Conservation (phyloP, 1,140 invertebrate genomes). For the Drosophila lacteicornis region DNA sequence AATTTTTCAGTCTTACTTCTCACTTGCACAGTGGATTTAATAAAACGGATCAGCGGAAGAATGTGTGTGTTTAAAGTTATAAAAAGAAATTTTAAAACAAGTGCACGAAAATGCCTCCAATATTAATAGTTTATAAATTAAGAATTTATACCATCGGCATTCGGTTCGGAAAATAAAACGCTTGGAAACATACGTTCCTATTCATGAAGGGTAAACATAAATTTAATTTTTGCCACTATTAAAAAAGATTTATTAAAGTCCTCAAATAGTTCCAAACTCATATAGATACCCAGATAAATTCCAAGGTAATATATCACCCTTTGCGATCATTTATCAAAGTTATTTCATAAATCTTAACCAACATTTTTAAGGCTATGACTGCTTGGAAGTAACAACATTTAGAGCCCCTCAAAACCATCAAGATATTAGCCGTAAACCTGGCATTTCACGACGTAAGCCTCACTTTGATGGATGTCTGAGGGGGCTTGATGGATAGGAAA, state of each 20-base stretch:
- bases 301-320: background rate
- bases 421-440: background rate
- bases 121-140: no score
- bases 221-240: background rate
- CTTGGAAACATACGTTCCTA: background rate
- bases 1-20: constrained; percentile 9
- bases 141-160: no score
- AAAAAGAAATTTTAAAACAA: background rate
- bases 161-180: background rate
- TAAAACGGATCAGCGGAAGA: background rate
- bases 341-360: background rate
- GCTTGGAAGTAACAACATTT: no score
- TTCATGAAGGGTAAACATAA: background rate
- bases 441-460: background rate
- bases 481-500: constrained; percentile 21
- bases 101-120: background rate
- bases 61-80: background rate
- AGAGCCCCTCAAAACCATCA: background rate
- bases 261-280: background rate
- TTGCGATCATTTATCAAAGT: background rate
- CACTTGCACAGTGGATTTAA: background rate
- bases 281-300: background rate
- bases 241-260: background rate
- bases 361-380: background rate
- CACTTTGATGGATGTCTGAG: constrained; percentile 27